Percentiles rank a stretch among this genome's conserved stretches.
Conservation (phyloP, 2,113 vertebrate species). For the Corythornis vintsioides region DNA sequence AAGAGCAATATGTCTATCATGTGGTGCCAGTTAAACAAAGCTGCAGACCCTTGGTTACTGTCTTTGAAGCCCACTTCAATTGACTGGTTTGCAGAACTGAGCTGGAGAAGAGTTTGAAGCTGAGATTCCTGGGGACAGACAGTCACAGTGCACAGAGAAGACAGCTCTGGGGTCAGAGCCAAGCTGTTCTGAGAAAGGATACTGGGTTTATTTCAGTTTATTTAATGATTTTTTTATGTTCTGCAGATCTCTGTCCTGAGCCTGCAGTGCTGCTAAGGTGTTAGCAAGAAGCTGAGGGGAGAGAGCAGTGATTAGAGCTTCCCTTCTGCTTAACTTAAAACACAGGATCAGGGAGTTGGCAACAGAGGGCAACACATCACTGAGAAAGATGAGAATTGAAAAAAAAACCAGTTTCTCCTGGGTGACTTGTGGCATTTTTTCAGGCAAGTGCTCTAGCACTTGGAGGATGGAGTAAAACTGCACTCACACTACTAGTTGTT, state of each 20-base stretch:
- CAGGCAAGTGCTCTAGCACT: not conserved
- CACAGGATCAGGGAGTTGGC: not conserved
- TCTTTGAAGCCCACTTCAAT: not conserved
- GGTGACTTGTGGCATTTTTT: not conserved
- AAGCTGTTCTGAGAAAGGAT: not conserved
- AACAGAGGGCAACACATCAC: not conserved
- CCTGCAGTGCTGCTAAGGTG: rapidly evolving
- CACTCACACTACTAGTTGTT: not conserved
- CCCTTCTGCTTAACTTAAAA: not conserved
- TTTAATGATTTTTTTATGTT: not conserved
- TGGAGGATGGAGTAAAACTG: not conserved
- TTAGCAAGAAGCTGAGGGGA: not conserved
- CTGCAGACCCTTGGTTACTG: not conserved
- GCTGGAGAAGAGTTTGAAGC: not conserved
- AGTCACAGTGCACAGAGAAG: rapidly evolving
- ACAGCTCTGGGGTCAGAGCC: not conserved
- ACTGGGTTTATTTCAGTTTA: not conserved
- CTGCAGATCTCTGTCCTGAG: not conserved
- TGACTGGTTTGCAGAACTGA: not conserved
- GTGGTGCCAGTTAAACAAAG: too few species aligned
- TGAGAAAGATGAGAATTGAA: not conserved
- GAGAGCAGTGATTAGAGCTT: not conserved
- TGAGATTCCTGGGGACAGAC: not conserved
- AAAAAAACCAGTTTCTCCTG: rapidly evolving
- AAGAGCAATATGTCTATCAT: too few species aligned